Conservation (phyloP, 2,888 invertebrate species). For the Pilophorus perplexus region DNA sequence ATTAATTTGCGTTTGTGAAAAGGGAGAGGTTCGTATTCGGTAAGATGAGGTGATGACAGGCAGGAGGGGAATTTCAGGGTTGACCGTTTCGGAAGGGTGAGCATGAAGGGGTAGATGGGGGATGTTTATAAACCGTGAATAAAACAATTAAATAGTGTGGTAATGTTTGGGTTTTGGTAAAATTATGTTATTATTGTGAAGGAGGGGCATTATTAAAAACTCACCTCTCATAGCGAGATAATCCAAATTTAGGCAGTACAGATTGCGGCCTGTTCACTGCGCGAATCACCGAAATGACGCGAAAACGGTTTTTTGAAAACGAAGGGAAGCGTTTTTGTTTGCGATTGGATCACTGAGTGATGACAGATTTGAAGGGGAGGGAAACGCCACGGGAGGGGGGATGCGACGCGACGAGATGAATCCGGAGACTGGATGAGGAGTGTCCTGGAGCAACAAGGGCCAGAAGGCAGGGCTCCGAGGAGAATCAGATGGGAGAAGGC, state of each 20-base stretch:
- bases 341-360: slow-evolving; percentile 13
- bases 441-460: slow-evolving; percentile 21
- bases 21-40: no score
- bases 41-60: no score
- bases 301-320: neutral
- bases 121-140: no score
- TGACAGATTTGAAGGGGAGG: neutral
- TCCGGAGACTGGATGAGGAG: slow-evolving; percentile 27
- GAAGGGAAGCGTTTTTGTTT: neutral
- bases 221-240: slow-evolving; percentile 39
- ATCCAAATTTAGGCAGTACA: slow-evolving; percentile 31
- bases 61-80: no score
- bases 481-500: neutral
- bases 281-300: slow-evolving; percentile 6
- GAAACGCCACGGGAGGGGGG: slow-evolving; percentile 1
- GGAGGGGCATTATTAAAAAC: neutral
- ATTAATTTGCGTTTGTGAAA: no score
- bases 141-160: no score
- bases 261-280: slow-evolving; percentile 2
- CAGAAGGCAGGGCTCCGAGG: neutral
- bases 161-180: no score
- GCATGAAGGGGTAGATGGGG: no score
- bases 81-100: no score
- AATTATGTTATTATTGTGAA: neutral
- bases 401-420: slow-evolving; percentile 25